Evolutionary conservation across 53 echinoderm and acorn worm genomes (phyloP), one percentile per base, ranked within the genome.

Genomic region (Antedon mediterranea): DNA sequence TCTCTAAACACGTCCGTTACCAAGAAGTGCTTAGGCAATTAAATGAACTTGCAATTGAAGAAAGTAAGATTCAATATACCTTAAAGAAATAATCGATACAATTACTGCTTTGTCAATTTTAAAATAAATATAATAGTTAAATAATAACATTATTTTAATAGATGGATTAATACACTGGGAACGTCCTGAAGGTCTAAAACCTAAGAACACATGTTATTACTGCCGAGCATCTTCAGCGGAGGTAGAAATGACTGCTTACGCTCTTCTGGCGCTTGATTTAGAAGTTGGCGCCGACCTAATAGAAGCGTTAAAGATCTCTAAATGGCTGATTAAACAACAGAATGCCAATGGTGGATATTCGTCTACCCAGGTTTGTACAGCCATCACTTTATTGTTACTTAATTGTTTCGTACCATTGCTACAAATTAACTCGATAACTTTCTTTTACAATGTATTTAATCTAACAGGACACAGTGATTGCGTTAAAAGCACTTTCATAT

Each of bases 401-500:
- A n/a, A n/a, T n/a, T n/a, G n/a, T n/a, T n/a, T n/a, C n/a, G n/a
- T n/a, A n/a, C n/a, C n/a, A n/a, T n/a, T n/a, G n/a, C n/a, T n/a
- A n/a, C n/a, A n/a, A n/a, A n/a, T n/a, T n/a, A n/a, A n/a, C n/a
- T n/a, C n/a, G 0, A 29, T 4, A 30, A n/a, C 31, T 26, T 4
- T 18, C 57, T 34, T 33, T 23, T 57, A 30, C 33, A 7, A 9
- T 72, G 14, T 71, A n/a, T n/a, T n/a, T n/a, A n/a, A n/a, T n/a
- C n/a, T 28, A 42, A 8, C 71, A 97, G 97, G 97, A 97, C 72
- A 97, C 97, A 5, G 88, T 97, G 5, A 79, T 97, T 23, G 97
- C 89, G 41, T 85, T 97, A 30, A 82, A 97, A 73, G 89, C 97
- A 27, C 76, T 97, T 28, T 80, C 92, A n/a, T 28, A 80, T 28